phyloP scores from a whole-genome alignment of 1,140 invertebrate genomes.

The Aphis craccivora region DNA sequence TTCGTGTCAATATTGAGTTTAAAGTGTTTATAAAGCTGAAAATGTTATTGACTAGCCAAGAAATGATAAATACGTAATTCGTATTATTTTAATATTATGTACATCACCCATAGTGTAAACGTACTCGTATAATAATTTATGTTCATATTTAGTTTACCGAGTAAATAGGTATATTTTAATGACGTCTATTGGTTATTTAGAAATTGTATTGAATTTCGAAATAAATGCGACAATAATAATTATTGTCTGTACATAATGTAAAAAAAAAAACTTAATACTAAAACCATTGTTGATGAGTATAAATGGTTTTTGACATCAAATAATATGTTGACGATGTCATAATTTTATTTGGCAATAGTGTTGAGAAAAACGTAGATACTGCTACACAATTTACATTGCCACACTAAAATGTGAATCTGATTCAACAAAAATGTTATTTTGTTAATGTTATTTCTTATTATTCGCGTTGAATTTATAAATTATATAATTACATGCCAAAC shows the following conservation, averaged over 20 bases:
- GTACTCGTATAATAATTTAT: background rate
- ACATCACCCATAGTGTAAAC: background rate
- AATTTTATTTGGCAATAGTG: background rate
- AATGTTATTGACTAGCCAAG: background rate
- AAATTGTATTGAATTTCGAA: background rate
- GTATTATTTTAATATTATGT: background rate
- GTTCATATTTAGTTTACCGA: background rate
- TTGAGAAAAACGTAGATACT: background rate
- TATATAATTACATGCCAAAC: background rate
- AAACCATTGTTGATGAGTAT: slow-evolving; percentile 22
- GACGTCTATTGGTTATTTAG: background rate
- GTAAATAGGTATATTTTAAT: background rate
- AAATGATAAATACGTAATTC: background rate
- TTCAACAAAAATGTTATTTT: background rate
- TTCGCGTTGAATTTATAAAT: background rate
- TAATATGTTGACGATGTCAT: background rate
- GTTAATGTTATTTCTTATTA: background rate
- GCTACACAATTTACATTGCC: background rate
- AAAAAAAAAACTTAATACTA: background rate
- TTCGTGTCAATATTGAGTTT: background rate
- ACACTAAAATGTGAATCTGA: background rate
- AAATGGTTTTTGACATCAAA: background rate
- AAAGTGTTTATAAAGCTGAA: background rate
- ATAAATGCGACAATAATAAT: background rate
- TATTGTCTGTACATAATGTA: background rate